Evolutionary conservation across 2,113 vertebrate genomes (phyloP), one percentile per base, ranked within the genome.

Genomic region (Corythornis vintsioides): DNA sequence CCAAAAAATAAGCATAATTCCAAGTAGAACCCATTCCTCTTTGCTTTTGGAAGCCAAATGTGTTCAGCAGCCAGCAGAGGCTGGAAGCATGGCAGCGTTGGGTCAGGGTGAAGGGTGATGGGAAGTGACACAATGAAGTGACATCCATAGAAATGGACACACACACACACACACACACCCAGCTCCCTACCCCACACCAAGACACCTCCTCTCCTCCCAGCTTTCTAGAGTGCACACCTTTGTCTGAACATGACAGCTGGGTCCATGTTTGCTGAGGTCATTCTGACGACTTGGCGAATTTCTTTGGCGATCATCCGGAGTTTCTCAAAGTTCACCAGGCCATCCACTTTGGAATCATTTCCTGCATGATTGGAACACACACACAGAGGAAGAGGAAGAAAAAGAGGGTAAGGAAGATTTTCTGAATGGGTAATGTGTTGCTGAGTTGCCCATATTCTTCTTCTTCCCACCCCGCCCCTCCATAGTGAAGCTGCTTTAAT

Each of bases 211-310:
- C 29, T 20, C 72, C 74, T 35, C 9, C 48, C 83, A 86, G 10
- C 81, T 75, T 69, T 60, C 1, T 82, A 61, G 87, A 61, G n/a
- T 85, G 94, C 98, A 92, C 96, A 99, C 99, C 99, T 99, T 97
- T 99, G 99, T 83, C 99, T 97, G 97, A 99, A 99, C 99, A 99
- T 99, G 47, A 99, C 98, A 19, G 99, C 99, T 0, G 99, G 99
- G 77, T 99, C 99, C 99, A 99, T 99, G 97, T 99, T 99, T 53
- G 98, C 99, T 1, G 99, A 99, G 40, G 99, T 99, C 99, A 99
- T 98, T 40, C 98, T 97, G 83, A 99, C 97, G 47, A 99, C 98
- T 24, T 99, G 98, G 53, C 99, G 97, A 52, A 99, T 99, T 96
- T 99, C 99, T 92, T 99, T 99, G 83, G 99, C 98, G 74, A 99